Evolutionary conservation across 2,797 vertebrate species (phyloP).

Genomic region (Molossus alvarezi): DNA sequence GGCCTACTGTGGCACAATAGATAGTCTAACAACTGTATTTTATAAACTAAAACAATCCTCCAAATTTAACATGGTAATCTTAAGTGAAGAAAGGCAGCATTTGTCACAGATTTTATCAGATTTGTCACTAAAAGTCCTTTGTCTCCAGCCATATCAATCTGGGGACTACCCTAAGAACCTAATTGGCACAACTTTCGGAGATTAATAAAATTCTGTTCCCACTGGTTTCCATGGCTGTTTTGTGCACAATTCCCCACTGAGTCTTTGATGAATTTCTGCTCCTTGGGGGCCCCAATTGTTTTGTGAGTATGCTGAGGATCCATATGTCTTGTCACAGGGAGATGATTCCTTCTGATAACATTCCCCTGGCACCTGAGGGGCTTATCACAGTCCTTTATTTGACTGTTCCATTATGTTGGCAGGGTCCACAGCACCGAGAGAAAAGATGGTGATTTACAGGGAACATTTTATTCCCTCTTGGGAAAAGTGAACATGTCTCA

Average conservation of each 20-base stretch:
- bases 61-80: slow-evolving; percentile 58
- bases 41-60: slow-evolving; percentile 17
- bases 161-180: slow-evolving; percentile 73
- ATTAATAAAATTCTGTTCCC: slow-evolving; percentile 83
- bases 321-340: slow-evolving; percentile 82
- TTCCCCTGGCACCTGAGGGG: slow-evolving; percentile 81
- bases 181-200: slow-evolving; percentile 80
- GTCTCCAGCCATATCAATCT: slow-evolving; percentile 63
- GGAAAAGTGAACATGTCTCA: slow-evolving; percentile 82
- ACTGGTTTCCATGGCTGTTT: slow-evolving; percentile 83
- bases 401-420: slow-evolving; percentile 83
- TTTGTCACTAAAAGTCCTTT: slow-evolving; percentile 77
- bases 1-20: slow-evolving; percentile 17
- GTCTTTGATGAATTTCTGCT: slow-evolving; percentile 86
- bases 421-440: slow-evolving; percentile 76
- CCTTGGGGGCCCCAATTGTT: slow-evolving; percentile 79
- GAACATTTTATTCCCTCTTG: slow-evolving; percentile 84
- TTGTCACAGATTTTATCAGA: slow-evolving; percentile 67
- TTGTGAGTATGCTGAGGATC: slow-evolving; percentile 80
- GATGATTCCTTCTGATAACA: slow-evolving; percentile 86
- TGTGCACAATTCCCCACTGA: slow-evolving; percentile 82
- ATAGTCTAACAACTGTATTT: slow-evolving; percentile 51
- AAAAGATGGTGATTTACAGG: slow-evolving; percentile 73
- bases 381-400: slow-evolving; percentile 83
- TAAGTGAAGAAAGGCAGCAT: slow-evolving; percentile 29